Percentiles rank a stretch among this genome's conserved stretches.
phyloP scores from a whole-genome alignment of 2,888 invertebrate species.

The Crossocerus cetratus region DNA sequence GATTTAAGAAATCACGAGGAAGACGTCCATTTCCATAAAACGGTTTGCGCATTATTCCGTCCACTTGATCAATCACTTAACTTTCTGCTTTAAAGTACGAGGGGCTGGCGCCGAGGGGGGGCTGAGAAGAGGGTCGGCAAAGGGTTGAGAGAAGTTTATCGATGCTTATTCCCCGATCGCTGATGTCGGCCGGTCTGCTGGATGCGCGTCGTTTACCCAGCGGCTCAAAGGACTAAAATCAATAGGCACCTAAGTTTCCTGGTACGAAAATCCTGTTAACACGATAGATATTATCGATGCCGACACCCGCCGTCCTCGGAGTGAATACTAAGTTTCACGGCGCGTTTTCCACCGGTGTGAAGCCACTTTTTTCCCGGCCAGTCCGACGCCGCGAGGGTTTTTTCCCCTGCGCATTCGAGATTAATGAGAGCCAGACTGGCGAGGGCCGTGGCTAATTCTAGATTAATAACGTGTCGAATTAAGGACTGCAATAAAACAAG shows the following conservation, averaged over 20 bases:
- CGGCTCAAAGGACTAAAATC: slow-evolving; percentile 60
- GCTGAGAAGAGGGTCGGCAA: neutral
- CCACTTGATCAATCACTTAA: slow-evolving; percentile 23
- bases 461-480: slow-evolving; percentile 47
- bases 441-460: slow-evolving; percentile 44
- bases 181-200: slow-evolving; percentile 51
- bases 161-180: slow-evolving; percentile 53
- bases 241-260: slow-evolving; percentile 58
- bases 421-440: slow-evolving; percentile 44
- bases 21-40: neutral
- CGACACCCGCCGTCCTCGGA: slow-evolving; percentile 13
- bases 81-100: slow-evolving; percentile 4
- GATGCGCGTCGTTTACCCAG: slow-evolving; percentile 50
- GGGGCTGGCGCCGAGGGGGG: neutral
- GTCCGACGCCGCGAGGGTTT: slow-evolving; percentile 35
- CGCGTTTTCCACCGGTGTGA: slow-evolving; percentile 15
- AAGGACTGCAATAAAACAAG: slow-evolving; percentile 16
- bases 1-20: neutral
- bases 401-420: slow-evolving; percentile 42
- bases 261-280: slow-evolving; percentile 58
- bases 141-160: slow-evolving; percentile 46
- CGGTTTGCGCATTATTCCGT: slow-evolving; percentile 35
- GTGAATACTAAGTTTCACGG: slow-evolving; percentile 46
- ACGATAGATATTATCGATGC: slow-evolving; percentile 47
- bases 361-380: slow-evolving; percentile 26